These are phyloP conservation scores for Latrodectus geometricus DNA, from an alignment of 1,140 invertebrate genomes.

Conservation along the genomic window DNA sequence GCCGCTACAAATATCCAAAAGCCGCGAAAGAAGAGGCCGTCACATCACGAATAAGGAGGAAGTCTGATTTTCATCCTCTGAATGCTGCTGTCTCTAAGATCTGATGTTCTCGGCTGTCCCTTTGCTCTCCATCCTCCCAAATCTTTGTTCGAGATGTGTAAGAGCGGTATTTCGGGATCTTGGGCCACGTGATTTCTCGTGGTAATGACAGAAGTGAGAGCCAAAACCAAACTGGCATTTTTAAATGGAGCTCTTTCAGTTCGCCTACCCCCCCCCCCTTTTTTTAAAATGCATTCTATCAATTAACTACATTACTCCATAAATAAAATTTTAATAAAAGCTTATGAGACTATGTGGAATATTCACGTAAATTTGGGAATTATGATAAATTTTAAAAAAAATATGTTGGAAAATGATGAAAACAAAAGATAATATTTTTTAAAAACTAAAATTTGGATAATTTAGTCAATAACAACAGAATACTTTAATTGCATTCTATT, in stretches of 20 bases:
- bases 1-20: not conserved
- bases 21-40: too few species aligned
- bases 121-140: constrained; percentile 42
- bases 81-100: not conserved
- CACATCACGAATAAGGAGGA: not conserved
- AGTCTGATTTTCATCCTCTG: not conserved
- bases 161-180: constrained; percentile 36
- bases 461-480: too few species aligned
- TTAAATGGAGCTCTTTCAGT: not conserved
- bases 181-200: constrained; percentile 42
- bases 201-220: constrained; percentile 49
- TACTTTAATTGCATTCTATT: too few species aligned
- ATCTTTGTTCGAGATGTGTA: constrained; percentile 18
- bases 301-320: too few species aligned
- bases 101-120: not conserved
- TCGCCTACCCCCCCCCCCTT: not conserved
- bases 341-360: too few species aligned
- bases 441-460: too few species aligned
- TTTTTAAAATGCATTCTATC: not conserved
- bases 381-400: too few species aligned
- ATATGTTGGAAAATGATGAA: too few species aligned
- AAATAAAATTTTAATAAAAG: too few species aligned
- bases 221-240: constrained; percentile 1
- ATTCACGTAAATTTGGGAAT: too few species aligned
- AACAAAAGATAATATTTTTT: too few species aligned